Percentiles rank a stretch among this genome's conserved stretches.
phyloP scores from a whole-genome alignment of 2,888 invertebrate genomes.

The Hypselothyrea guttata region DNA sequence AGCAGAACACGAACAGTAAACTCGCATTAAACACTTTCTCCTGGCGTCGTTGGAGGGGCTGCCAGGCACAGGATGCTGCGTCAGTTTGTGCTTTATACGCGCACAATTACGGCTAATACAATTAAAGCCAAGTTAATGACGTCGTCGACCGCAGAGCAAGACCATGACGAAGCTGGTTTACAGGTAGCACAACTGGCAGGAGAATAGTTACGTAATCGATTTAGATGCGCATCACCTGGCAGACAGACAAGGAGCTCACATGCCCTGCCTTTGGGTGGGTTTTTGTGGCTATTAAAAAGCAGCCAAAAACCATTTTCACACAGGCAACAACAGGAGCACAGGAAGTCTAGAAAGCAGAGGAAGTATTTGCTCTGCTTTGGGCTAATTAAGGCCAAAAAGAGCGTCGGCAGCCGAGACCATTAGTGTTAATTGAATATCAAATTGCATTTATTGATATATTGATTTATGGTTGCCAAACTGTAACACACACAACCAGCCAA shows the following conservation, averaged over 20 bases:
- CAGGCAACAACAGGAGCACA: constrained; percentile 22
- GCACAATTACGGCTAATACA: constrained; percentile 73
- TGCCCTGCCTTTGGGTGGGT: constrained; percentile 3
- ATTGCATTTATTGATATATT: constrained; percentile 42
- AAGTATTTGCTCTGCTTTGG: too few relatives aligned
- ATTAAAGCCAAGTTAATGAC: constrained; percentile 69
- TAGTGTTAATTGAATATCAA: constrained; percentile 71
- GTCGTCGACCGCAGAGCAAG: constrained; percentile 37
- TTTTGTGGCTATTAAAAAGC: constrained; percentile 22
- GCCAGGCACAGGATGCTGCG: constrained; percentile 26
- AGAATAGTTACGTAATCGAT: constrained; percentile 66
- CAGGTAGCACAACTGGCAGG: not conserved
- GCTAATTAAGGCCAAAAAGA: constrained; percentile 1
- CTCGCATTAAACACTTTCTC: constrained; percentile 37
- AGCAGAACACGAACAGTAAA: constrained; percentile 10
- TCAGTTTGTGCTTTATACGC: constrained; percentile 59
- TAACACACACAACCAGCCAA: not conserved
- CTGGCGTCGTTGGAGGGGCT: constrained; percentile 23
- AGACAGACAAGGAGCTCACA: constrained; percentile 27
- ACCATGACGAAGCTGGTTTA: constrained; percentile 1
- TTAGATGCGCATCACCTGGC: constrained; percentile 64
- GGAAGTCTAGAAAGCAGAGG: constrained; percentile 5
- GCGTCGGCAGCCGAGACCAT: constrained; percentile 46
- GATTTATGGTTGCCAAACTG: constrained; percentile 1
- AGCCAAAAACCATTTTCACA: constrained; percentile 6